A percentile compares a stretch with the other conserved stretches of the same genome.
These are phyloP conservation scores for Ornithoptera priamus DNA, from an alignment of 2,888 invertebrate species.

Conservation along the genomic window DNA sequence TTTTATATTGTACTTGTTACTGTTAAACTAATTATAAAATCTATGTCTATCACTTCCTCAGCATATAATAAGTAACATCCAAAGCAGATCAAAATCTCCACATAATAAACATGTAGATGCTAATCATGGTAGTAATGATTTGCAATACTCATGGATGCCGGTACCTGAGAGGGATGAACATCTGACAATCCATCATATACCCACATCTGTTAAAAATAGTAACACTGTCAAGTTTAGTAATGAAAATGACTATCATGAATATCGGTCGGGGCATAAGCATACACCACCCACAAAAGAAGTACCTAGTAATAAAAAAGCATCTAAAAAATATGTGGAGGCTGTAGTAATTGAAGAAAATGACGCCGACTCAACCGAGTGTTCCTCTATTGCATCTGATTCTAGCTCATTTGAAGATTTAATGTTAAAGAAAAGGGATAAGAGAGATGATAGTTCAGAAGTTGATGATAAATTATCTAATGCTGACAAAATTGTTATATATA, in stretches of 20 bases:
- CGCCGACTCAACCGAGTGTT: slow-evolving; percentile 44
- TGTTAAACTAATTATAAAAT: not conserved
- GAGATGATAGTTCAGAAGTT: slow-evolving; percentile 32
- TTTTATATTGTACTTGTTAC: not conserved
- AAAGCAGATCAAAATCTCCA: slow-evolving; percentile 48
- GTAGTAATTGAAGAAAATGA: slow-evolving; percentile 45
- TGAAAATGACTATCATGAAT: slow-evolving; percentile 70
- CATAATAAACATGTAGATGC: slow-evolving; percentile 37
- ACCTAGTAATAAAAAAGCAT: slow-evolving; percentile 32
- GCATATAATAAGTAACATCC: slow-evolving; percentile 37
- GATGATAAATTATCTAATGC: slow-evolving; percentile 53
- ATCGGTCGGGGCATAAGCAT: slow-evolving; percentile 69
- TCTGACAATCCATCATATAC: slow-evolving; percentile 64
- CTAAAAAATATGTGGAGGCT: slow-evolving; percentile 45
- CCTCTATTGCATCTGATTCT: slow-evolving; percentile 48
- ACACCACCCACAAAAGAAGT: slow-evolving; percentile 71
- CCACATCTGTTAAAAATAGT: slow-evolving; percentile 51
- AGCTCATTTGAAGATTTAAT: slow-evolving; percentile 53
- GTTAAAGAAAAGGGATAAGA: slow-evolving; percentile 34
- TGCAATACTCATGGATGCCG: slow-evolving; percentile 74
- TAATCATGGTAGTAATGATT: slow-evolving; percentile 50
- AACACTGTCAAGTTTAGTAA: slow-evolving; percentile 66
- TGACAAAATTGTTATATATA: slow-evolving; percentile 69
- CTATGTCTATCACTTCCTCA: slow-evolving; percentile 36
- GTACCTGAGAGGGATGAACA: slow-evolving; percentile 67